Evolutionary conservation across 2,113 vertebrate genomes (phyloP), one percentile per base, ranked within the genome.

Genomic region (Pelecanoides urinatrix): DNA sequence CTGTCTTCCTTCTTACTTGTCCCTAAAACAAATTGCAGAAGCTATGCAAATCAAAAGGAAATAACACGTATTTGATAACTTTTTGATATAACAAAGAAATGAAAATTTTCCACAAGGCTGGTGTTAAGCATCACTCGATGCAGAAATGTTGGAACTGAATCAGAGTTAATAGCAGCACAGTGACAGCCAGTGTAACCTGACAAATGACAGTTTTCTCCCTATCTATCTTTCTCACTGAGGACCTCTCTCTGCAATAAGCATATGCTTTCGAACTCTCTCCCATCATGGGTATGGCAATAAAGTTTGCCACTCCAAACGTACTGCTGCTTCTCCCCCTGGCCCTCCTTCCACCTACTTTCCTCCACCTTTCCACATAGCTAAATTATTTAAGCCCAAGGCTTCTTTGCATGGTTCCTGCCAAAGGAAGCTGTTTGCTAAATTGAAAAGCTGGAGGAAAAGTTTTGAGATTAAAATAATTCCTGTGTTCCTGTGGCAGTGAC

Each of bases 391-490:
- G 18, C 34, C 27, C 49, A 79, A 52, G 40, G 13, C 5, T 77
- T 6, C 49, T 47, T 83, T 62, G 17, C 11, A 36, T 21, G 5
- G 5, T 17, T 86, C 20, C 34, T 77, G 56, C 50, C 30, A 77
- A 86, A 74, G 36, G 14, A 42, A 86, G 23, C 26, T 72, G 3
- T 71, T 85, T 15, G 3, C 16, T 79, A 62, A 75, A 79, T 34
- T 66, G 73, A 88, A 93, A 96, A 81, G n/a, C 74, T 92, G 71
- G 53, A 84, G 49, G 49, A 77, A 74, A 87, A 71, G n/a, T 62
- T 84, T 56, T 5, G 11, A 91, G 65, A 87, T 94, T 87, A 88
- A 94, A 95, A 74, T 79, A 93, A 79, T 90, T 93, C n/a, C 53
- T 79, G 13, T 86, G 23, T 75, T 86, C 45, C 62, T 83, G 66